A percentile compares a stretch with the other conserved stretches of the same genome.
phyloP scores from a whole-genome alignment of 1,140 invertebrate species.

The Proctacanthus coquilletti region DNA sequence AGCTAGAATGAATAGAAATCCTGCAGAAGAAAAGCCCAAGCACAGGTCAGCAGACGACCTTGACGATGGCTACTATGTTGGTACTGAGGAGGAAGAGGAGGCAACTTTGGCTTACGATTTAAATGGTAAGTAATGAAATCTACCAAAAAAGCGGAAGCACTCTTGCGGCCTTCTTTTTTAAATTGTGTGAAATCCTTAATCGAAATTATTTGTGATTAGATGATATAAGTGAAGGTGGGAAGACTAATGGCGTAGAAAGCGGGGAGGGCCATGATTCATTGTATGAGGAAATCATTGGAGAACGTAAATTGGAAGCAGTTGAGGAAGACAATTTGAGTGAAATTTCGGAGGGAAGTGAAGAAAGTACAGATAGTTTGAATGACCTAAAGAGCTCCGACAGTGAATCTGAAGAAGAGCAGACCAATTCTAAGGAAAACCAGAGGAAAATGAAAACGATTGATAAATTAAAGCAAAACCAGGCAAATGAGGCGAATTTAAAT shows the following conservation, averaged over 20 bases:
- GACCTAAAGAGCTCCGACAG: constrained; percentile 32
- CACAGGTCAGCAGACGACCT: constrained; percentile 66
- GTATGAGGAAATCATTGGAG: constrained; percentile 10
- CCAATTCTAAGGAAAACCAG: constrained; percentile 8
- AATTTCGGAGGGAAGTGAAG: constrained; percentile 13
- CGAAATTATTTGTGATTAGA: constrained; percentile 10
- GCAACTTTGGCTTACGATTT: constrained; percentile 32
- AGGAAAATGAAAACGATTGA: constrained; percentile 16
- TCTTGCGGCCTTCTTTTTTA: no score
- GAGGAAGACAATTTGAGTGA: constrained; percentile 15
- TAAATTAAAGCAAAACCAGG: constrained; percentile 22
- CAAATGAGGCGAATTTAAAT: constrained; percentile 21
- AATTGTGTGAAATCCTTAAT: not conserved
- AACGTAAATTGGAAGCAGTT: constrained; percentile 24
- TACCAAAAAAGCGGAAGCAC: not conserved
- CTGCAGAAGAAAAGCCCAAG: constrained; percentile 23
- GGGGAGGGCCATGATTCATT: constrained; percentile 1
- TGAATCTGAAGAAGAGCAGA: constrained; percentile 16
- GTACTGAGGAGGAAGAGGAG: constrained; percentile 15
- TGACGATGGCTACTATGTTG: constrained; percentile 51
- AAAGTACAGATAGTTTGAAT: constrained; percentile 26
- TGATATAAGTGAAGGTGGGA: constrained; percentile 13
- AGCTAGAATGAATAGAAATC: constrained; percentile 55
- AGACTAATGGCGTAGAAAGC: constrained; percentile 11
- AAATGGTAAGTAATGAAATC: constrained; percentile 27